phyloP scores from a whole-genome alignment of 2,888 invertebrate species.

The Orchesella flavescens region DNA sequence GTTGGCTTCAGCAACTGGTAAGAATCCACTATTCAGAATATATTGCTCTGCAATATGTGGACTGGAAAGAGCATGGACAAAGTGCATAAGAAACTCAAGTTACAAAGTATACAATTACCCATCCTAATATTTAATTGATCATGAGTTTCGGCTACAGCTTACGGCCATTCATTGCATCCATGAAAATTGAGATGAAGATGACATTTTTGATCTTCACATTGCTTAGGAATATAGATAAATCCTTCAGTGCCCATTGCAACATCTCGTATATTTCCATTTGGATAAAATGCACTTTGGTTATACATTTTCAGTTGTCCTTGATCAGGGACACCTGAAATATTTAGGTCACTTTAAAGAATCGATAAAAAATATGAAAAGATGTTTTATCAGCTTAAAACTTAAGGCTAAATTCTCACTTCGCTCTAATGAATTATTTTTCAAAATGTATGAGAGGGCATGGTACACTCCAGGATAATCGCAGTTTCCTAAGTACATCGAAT shows the following conservation, averaged over 20 bases:
- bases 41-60: constrained; percentile 63
- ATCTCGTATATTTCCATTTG: constrained; percentile 52
- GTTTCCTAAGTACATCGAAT: constrained; percentile 67
- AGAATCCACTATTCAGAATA: constrained; percentile 67
- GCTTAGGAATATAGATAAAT: constrained; percentile 66
- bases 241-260: constrained; percentile 68
- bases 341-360: too few relatives aligned
- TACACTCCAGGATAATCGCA: constrained; percentile 67
- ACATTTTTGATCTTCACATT: constrained; percentile 59
- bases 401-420: constrained; percentile 14
- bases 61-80: constrained; percentile 30
- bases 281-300: constrained; percentile 68
- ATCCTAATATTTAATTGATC: not conserved
- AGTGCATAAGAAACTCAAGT: not conserved
- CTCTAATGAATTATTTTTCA: constrained; percentile 36
- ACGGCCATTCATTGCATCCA: constrained; percentile 71
- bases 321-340: constrained; percentile 12
- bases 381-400: too few relatives aligned
- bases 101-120: not conserved
- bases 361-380: too few relatives aligned
- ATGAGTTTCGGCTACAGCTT: constrained; percentile 40
- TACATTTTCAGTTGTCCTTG: constrained; percentile 54
- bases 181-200: constrained; percentile 69
- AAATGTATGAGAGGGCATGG: constrained; percentile 59
- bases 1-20: constrained; percentile 66